Evolutionary conservation across 2,113 vertebrate genomes (phyloP), one percentile per base, ranked within the genome.

Genomic region (Dipodomys stephensi): DNA sequence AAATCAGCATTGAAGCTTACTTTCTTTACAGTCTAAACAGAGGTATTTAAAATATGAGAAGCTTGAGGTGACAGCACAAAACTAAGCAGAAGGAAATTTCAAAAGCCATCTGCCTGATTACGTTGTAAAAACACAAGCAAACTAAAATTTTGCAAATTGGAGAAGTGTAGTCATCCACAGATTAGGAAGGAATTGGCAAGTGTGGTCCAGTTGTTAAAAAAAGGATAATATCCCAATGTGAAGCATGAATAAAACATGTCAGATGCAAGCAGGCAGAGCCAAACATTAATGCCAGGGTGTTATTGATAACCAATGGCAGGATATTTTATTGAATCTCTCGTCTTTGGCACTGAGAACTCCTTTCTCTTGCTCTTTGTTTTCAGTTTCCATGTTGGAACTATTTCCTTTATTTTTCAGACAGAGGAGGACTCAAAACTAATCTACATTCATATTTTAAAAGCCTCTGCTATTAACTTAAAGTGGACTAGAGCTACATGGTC

Each of bases 121-220:
- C 7, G 10, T 65, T 93, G 53, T 57, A 83, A 83, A 77, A 91
- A 73, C 68, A 44, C 6, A 72, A 11, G n/a, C 35, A 88, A 85
- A 44, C 9, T 7, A 30, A 46, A 49, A 92, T 88, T 77, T 46
- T 69, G 32, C 60, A 84, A 69, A 39, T 39, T 87, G 32, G 46
- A 74, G 84, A 87, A 32, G n/a, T 71, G 13, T 53, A 44, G 27
- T 80, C 68, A 80, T 64, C 72, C 32, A 62, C 35, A 71, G 86
- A 84, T 92, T 83, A 84, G 73, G 92, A 74, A 89, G 32, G 49
- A 85, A n/a, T 82, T 93, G 92, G 77, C 90, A 94, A 88, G 39
- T 16, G 2, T 10, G 83, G 74, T n/a, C 90, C 27, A 86, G 67
- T 83, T 85, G 85, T 85, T 82, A 30, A 83, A 74, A 49, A 92